A percentile compares a stretch with the other conserved stretches of the same genome.
Conservation (phyloP, 2,888 invertebrate genomes). For the Limnephilus auricula region DNA sequence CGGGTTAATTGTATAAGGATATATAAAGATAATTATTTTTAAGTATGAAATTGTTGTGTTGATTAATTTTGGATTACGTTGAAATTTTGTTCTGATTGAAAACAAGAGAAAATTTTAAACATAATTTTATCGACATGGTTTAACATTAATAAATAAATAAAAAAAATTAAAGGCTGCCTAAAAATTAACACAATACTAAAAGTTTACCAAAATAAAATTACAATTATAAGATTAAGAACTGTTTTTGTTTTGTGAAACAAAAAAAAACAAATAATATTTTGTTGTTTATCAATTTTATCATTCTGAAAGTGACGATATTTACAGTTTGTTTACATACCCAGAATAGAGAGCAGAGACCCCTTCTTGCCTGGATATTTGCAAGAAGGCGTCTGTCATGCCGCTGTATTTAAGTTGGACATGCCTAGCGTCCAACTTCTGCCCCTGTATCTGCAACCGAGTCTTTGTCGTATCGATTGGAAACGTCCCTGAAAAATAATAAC, state of each 20-base stretch:
- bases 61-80: no score
- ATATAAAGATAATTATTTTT: no score
- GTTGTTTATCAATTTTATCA: not conserved
- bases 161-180: no score
- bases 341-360: conserved; percentile 91
- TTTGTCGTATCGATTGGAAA: conserved; percentile 98
- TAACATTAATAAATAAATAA: no score
- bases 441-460: conserved; percentile 95
- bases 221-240: not conserved
- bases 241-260: not conserved
- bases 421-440: conserved; percentile 88
- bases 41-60: no score
- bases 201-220: no score
- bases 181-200: no score
- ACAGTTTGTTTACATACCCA: conserved; percentile 78
- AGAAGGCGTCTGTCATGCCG: conserved; percentile 94
- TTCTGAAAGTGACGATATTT: not conserved
- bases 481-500: conserved; percentile 81
- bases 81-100: no score
- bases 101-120: no score
- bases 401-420: conserved; percentile 88
- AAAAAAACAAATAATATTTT: not conserved
- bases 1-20: no score
- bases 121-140: no score
- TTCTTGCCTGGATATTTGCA: conserved; percentile 91